A percentile compares a stretch with the other conserved stretches of the same genome.
phyloP scores from a whole-genome alignment of 2,888 invertebrate genomes.

The Ferdinandea cuprea region DNA sequence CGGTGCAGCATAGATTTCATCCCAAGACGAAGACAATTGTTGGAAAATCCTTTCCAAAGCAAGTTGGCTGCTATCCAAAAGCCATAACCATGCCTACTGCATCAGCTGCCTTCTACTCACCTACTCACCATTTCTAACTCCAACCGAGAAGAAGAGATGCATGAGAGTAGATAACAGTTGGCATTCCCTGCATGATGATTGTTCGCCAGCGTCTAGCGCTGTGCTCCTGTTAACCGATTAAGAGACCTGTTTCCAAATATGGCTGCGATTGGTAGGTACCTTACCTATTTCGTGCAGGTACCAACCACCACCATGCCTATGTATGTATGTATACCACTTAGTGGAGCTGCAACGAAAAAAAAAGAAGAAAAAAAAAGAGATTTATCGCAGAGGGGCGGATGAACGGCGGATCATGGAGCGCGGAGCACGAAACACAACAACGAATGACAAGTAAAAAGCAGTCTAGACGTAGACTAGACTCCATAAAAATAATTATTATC shows the following conservation, averaged over 20 bases:
- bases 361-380: constrained; percentile 14
- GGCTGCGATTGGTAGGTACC: constrained; percentile 13
- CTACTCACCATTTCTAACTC: background rate
- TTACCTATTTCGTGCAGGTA: constrained; percentile 41
- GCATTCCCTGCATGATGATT: background rate
- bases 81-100: constrained; percentile 13
- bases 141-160: too few relatives aligned
- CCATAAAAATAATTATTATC: constrained; percentile 83
- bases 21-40: constrained; percentile 6
- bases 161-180: background rate
- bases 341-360: background rate
- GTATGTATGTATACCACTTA: constrained; percentile 38
- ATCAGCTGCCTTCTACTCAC: background rate
- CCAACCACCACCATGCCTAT: background rate
- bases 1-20: constrained; percentile 42
- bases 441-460: constrained; percentile 79
- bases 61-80: constrained; percentile 44
- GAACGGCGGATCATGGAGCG: constrained; percentile 13
- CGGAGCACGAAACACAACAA: constrained; percentile 58
- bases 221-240: constrained; percentile 56
- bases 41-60: background rate
- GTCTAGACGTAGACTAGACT: constrained; percentile 83
- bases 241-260: constrained; percentile 44
- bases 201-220: background rate
- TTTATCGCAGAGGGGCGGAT: constrained; percentile 1